Base-by-base conservation (phyloP, 2,113 vertebrate species). In the Rhabdornis inornatus region DNA sequence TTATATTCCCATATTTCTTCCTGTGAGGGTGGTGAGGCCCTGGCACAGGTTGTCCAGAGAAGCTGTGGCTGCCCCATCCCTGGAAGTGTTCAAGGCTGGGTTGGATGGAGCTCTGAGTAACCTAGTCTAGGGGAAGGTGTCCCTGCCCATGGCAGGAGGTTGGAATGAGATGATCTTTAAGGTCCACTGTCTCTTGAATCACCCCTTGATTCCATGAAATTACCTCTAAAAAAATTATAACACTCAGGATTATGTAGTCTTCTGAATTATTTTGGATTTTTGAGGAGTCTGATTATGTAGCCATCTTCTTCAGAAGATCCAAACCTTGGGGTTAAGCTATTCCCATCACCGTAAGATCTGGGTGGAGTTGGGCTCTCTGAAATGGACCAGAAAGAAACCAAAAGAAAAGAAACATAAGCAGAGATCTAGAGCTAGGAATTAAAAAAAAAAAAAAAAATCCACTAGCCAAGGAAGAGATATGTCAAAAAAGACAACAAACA, bases 111-210 rank as follows among this genome's bases (percentile, higher is more conserved):
- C 4, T 65, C 19, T 28, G 75, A 42, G 22, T 3, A 60, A 31
- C 4, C 31, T 68, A 15, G 6, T 4, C 1, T 13, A 8, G 9
- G 6, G 25, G 11, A 55, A 49, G 18, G 2, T 49, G 22, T 33
- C 7, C 25, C 18, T 37, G 18, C 0, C 17, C n/a, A 33, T 16
- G 27, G 13, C 13, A 60, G 10, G 5, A 14, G 3, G 1, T 7
- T 53, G 45, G 45, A 80, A 42, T 2, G 1, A 33, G 30, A 33
- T 27, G 18, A 53, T 42, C 22, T 55, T 53, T 24, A 60, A 66
- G 5, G 20, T 15, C 21, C 3, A 4, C 42, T 49, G 10, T 13
- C 31, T 22, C 21, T 50, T 69, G 23, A 91, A 42, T 30, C 7
- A 55, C 10, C 8, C 11, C 8, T 40, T 9, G 7, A 53, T 3